Percentiles rank a stretch among this genome's conserved stretches.
Conservation (phyloP, 2,797 vertebrate species). For the Darevskia mixta region DNA sequence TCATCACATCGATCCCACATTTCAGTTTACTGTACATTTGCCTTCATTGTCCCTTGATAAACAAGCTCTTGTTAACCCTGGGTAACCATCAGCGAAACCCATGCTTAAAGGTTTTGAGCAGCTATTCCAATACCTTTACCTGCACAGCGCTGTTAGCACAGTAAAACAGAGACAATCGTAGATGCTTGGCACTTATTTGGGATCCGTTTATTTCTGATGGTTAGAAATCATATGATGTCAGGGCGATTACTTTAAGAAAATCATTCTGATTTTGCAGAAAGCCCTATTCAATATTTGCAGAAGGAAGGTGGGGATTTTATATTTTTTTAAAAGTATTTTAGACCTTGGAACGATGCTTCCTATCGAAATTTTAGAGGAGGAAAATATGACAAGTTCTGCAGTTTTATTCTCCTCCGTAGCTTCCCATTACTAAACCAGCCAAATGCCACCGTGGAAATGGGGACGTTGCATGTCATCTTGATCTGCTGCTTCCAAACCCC, state of each 20-base stretch:
- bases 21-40: background rate
- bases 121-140: background rate
- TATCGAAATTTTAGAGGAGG: constrained; percentile 68
- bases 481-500: constrained; percentile 78
- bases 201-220: constrained; percentile 60
- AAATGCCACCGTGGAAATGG: constrained; percentile 77
- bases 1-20: background rate
- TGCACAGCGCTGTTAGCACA: background rate
- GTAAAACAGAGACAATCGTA: constrained; percentile 15
- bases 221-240: constrained; percentile 60
- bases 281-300: constrained; percentile 75
- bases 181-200: constrained; percentile 24
- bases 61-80: background rate
- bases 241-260: constrained; percentile 59
- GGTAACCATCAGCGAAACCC: background rate
- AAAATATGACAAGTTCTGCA: constrained; percentile 78
- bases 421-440: constrained; percentile 83
- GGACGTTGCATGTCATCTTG: constrained; percentile 82
- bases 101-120: background rate
- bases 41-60: background rate
- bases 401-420: constrained; percentile 84
- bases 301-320: constrained; percentile 75
- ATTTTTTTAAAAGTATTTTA: constrained; percentile 78
- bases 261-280: constrained; percentile 67
- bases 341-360: constrained; percentile 78